phyloP scores from a whole-genome alignment of 92 coral and sea anemone genomes.

The Paragorgia papillata region DNA sequence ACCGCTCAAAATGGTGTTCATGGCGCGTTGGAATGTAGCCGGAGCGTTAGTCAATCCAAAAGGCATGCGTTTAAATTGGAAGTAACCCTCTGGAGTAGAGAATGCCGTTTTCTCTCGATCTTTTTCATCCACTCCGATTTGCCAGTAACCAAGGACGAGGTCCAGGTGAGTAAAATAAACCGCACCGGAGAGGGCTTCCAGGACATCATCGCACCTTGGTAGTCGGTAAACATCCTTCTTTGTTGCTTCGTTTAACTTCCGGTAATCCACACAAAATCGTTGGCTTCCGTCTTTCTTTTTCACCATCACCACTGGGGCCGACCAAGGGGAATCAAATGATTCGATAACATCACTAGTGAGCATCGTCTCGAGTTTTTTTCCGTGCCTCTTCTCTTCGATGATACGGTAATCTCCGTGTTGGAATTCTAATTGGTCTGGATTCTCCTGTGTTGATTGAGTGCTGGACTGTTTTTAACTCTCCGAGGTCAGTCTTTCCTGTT shows the following conservation, averaged over 20 bases:
- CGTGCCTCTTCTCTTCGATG: neutral
- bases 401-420: neutral
- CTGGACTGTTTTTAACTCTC: neutral
- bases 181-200: slow-evolving; percentile 49
- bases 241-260: slow-evolving; percentile 46
- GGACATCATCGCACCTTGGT: slow-evolving; percentile 52
- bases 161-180: slow-evolving; percentile 44
- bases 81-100: slow-evolving; percentile 52
- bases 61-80: slow-evolving; percentile 46
- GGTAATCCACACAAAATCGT: slow-evolving; percentile 44
- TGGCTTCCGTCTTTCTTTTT: neutral
- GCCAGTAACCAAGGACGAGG: slow-evolving; percentile 43
- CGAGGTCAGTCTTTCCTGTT: neutral
- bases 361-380: neutral
- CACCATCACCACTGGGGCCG: neutral
- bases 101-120: slow-evolving; percentile 52
- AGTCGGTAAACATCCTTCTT: slow-evolving; percentile 53
- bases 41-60: slow-evolving; percentile 50
- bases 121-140: slow-evolving; percentile 17
- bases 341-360: neutral
- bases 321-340: too few relatives aligned
- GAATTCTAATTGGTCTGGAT: neutral
- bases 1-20: slow-evolving; percentile 25
- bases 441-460: neutral
- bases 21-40: slow-evolving; percentile 40